Conservation (phyloP, 53 echinoderm and acorn worm species). For the Zoroaster sp. region DNA sequence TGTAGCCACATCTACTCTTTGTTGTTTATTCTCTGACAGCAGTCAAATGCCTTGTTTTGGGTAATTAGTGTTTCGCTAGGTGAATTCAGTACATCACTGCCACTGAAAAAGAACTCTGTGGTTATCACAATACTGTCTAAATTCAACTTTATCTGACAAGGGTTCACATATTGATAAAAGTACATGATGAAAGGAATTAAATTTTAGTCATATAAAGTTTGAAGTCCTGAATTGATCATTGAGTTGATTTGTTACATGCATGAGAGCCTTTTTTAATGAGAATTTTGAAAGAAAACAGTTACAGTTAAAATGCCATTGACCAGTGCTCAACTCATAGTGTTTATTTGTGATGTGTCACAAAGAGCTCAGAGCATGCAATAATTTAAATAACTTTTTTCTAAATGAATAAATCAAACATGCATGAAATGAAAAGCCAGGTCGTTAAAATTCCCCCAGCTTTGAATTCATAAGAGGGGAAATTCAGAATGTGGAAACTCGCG, state of each 20-base stretch:
- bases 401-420: not conserved
- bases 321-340: not conserved
- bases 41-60: no score
- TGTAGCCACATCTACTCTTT: no score
- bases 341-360: not conserved
- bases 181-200: not conserved
- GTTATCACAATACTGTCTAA: no score
- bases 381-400: not conserved
- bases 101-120: no score
- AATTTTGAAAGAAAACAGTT: not conserved
- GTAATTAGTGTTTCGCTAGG: no score
- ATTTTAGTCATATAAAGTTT: not conserved
- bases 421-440: not conserved
- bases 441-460: not conserved
- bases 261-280: not conserved
- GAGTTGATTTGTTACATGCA: not conserved
- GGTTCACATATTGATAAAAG: not conserved
- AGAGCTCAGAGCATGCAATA: not conserved
- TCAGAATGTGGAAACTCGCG: not conserved
- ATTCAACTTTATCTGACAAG: not conserved
- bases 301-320: slow-evolving; percentile 33
- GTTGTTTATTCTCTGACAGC: no score
- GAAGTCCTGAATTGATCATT: not conserved
- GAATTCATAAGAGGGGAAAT: not conserved
- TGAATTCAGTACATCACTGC: no score